Evolutionary conservation across 2,113 vertebrate genomes (phyloP).

Genomic region (Oncorhynchus tshawytscha): DNA sequence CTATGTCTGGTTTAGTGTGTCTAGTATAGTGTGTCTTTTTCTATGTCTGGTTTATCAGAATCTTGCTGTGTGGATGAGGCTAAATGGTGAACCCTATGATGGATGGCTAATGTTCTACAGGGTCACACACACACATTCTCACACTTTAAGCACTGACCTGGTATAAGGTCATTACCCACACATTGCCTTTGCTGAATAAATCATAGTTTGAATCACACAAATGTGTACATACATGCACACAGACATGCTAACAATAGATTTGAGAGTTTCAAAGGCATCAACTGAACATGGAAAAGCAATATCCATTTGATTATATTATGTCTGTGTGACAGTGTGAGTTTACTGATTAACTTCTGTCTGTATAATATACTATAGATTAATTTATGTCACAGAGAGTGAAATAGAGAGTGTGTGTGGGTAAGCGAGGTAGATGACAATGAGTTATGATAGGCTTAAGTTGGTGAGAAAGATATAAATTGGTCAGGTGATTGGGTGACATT

Average conservation of each 20-base stretch:
- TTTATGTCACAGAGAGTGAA: background rate
- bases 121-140: background rate
- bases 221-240: background rate
- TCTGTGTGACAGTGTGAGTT: background rate
- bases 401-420: background rate
- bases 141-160: slow-evolving; percentile 2
- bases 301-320: background rate
- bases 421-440: background rate
- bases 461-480: background rate
- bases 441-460: background rate
- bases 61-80: background rate
- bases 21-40: background rate
- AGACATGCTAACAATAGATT: background rate
- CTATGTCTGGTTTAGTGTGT: too few relatives aligned
- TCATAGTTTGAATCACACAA: background rate
- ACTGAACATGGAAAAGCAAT: background rate
- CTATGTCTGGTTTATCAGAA: background rate
- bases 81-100: background rate
- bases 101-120: background rate
- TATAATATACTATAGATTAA: background rate
- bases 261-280: background rate
- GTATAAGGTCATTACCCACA: slow-evolving; percentile 11
- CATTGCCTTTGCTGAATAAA: slow-evolving; percentile 3
- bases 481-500: slow-evolving; percentile 22
- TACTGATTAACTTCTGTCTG: background rate